Evolutionary conservation across 2,888 invertebrate species (phyloP).

Genomic region (Drosophila kuntzei): DNA sequence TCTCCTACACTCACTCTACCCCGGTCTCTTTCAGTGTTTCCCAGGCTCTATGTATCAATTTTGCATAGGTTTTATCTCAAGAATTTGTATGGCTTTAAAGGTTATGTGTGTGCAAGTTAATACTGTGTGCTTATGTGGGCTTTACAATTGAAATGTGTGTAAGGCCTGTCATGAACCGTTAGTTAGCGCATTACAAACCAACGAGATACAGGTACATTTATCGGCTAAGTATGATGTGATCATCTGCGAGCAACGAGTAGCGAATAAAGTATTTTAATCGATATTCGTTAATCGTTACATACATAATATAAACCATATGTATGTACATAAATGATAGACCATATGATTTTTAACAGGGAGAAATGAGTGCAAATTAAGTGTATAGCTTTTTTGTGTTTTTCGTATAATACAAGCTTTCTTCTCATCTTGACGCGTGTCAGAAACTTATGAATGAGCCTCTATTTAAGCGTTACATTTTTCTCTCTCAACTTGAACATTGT

Average conservation of each 20-base stretch:
- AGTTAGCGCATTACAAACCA: slow-evolving; percentile 8
- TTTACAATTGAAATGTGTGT: slow-evolving; percentile 44
- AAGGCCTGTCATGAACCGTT: slow-evolving; percentile 34
- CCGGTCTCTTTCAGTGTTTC: slow-evolving; percentile 1
- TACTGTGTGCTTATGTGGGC: slow-evolving; percentile 26
- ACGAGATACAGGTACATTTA: not conserved
- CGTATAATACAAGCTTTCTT: not conserved
- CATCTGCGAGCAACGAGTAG: too few relatives aligned
- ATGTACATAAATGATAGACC: too few relatives aligned
- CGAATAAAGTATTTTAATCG: too few relatives aligned
- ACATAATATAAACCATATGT: too few relatives aligned
- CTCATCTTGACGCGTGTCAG: not conserved
- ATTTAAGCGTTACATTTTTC: slow-evolving; percentile 1
- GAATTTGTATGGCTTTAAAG: slow-evolving; percentile 68
- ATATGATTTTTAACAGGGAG: not conserved
- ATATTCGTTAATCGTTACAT: too few relatives aligned
- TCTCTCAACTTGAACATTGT: slow-evolving; percentile 9
- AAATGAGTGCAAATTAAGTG: not conserved
- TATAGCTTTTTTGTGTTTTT: not conserved
- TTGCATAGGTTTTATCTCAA: slow-evolving; percentile 69
- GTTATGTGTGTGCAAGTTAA: slow-evolving; percentile 42
- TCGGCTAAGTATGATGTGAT: too few relatives aligned
- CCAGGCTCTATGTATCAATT: slow-evolving; percentile 69
- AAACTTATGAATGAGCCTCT: slow-evolving; percentile 5
- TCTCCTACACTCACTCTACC: not conserved